Conservation (phyloP, 2,888 invertebrate species). For the Apamea anceps region DNA sequence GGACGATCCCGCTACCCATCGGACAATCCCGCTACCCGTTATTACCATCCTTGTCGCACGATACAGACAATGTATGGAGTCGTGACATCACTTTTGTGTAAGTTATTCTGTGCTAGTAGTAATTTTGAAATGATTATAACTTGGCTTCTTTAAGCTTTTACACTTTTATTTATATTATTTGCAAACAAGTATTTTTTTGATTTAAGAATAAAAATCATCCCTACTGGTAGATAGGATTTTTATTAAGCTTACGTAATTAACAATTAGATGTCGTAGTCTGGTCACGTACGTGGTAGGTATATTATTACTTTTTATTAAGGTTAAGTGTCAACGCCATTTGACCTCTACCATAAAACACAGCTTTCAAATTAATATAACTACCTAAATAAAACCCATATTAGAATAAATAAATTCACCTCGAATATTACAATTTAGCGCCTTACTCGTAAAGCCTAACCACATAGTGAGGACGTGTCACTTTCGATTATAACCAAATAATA, state of each 20-base stretch:
- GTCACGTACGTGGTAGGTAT: background rate
- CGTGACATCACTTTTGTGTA: background rate
- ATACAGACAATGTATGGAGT: background rate
- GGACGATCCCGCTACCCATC: too few species aligned
- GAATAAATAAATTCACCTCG: background rate
- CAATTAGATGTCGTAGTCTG: background rate
- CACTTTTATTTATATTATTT: too few species aligned
- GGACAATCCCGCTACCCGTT: too few species aligned
- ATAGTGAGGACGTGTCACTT: background rate
- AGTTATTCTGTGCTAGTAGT: too few species aligned
- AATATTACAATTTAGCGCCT: background rate
- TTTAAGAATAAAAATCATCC: background rate
- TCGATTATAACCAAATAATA: conserved; percentile 28
- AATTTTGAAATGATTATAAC: too few species aligned
- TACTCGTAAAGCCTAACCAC: conserved; percentile 9
- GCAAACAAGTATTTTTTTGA: too few species aligned
- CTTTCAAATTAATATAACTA: conserved; percentile 10
- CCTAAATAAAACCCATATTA: conserved; percentile 1
- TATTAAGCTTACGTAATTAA: background rate
- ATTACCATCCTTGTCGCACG: background rate
- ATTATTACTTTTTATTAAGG: conserved; percentile 2
- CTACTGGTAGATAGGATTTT: background rate
- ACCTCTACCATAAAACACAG: background rate
- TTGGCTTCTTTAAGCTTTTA: too few species aligned
- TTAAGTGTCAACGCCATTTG: background rate